Evolutionary conservation across 2,888 invertebrate species (phyloP), one percentile per base, ranked within the genome.

Genomic region (Pemphredon lugubris): DNA sequence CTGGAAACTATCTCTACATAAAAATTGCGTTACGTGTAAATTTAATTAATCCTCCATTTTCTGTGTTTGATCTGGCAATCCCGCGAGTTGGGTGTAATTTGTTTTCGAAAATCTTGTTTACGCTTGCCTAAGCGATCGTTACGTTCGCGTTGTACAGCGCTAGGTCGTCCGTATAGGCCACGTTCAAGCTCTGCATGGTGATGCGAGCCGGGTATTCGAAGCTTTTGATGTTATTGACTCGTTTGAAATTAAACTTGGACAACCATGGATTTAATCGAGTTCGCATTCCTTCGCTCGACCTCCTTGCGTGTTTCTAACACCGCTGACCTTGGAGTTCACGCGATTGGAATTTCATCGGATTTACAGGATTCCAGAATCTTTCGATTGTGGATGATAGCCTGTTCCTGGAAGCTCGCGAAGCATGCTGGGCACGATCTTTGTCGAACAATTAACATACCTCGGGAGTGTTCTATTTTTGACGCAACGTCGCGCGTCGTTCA

Each of bases 211-310:
- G 87, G 84, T 88, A 87, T 80, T 63, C 72, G 64, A 81, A 84
- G 86, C 88, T 87, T 88, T 87, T 87, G 88, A 87, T 87, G 86
- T 87, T 87, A 84, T 86, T 87, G 82, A 81, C 83, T 83, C 81
- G 83, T 82, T 79, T 84, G 81, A 84, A 87, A 84, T 84, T 83
- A 77, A 73, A 79, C 81, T 75, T 67, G 47, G 65, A 50, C 34
- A 51, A 7, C 7, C 40, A 21, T 26, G 51, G 32, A n/a, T 59
- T 67, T 58, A 51, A 70, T 65, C 39, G 75, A 42, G 42, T 40
- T n/a, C 7, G 18, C 1, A n/a, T 7, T n/a, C 21, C 23, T 13
- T 13, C 21, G 32, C 9, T 30, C 44, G 5, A n/a, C 13, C 20
- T 30, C 11, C 26, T n/a, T 26, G n/a, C n/a, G 18, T n/a, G 1